phyloP scores from a whole-genome alignment of 2,888 invertebrate species.

The Campoplex capitator region DNA sequence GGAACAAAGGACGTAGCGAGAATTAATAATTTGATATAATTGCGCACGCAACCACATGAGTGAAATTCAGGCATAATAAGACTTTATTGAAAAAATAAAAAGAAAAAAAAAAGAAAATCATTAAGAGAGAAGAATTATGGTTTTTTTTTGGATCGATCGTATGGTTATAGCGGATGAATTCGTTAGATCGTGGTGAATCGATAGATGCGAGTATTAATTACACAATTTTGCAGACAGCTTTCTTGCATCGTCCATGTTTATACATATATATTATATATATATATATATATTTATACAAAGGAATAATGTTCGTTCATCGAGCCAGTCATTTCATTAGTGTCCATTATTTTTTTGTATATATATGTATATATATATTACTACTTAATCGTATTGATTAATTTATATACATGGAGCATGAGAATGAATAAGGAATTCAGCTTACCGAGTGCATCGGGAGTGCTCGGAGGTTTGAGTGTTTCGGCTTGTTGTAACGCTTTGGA shows the following conservation, averaged over 20 bases:
- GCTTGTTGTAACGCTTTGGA: constrained; percentile 89
- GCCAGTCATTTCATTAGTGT: neutral
- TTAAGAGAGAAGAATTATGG: constrained; percentile 4
- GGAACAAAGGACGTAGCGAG: constrained; percentile 26
- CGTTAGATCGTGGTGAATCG: constrained; percentile 69
- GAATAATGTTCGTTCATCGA: neutral
- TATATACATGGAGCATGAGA: constrained; percentile 21
- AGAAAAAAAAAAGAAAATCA: neutral
- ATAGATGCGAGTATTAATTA: constrained; percentile 61
- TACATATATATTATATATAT: neutral
- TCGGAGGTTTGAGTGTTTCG: constrained; percentile 85
- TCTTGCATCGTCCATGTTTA: constrained; percentile 11
- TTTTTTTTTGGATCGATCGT: neutral
- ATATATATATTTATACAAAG: neutral
- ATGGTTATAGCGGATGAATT: constrained; percentile 54
- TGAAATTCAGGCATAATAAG: neutral
- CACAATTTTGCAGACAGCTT: constrained; percentile 19
- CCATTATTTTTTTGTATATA: neutral
- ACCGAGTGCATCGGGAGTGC: constrained; percentile 84
- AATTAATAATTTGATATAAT: constrained; percentile 25
- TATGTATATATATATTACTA: neutral
- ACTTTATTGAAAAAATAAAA: neutral
- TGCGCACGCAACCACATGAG: constrained; percentile 6
- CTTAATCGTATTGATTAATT: neutral
- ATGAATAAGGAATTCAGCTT: constrained; percentile 74